A percentile compares a stretch with the other conserved stretches of the same genome.
These are phyloP conservation scores for Geophilus truncorum DNA, from an alignment of 2,888 invertebrate genomes.

Conservation along the genomic window DNA sequence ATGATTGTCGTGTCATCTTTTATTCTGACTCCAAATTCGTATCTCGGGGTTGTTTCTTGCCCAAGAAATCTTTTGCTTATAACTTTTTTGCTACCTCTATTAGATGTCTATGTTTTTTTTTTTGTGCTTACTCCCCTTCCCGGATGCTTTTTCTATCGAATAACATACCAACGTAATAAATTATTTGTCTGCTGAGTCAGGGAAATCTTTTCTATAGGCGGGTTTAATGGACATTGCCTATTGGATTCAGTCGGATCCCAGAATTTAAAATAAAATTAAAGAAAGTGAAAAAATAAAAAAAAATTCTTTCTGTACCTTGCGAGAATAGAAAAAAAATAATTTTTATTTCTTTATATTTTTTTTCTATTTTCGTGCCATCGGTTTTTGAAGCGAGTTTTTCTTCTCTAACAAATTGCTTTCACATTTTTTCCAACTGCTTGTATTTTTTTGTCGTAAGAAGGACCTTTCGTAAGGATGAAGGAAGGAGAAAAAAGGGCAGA, in stretches of 20 bases:
- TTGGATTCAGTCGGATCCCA: neutral
- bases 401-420: neutral
- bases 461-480: neutral
- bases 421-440: neutral
- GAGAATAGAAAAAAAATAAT: too few species aligned
- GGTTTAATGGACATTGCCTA: neutral
- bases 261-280: neutral
- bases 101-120: neutral
- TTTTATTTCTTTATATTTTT: neutral
- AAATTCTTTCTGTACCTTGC: neutral
- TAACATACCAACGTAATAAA: neutral
- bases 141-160: neutral
- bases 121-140: neutral
- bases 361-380: neutral
- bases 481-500: neutral
- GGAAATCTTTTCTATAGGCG: neutral
- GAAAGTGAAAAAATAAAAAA: too few species aligned
- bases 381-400: neutral
- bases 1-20: neutral
- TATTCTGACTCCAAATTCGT: neutral
- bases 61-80: neutral
- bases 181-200: neutral
- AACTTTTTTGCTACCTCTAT: neutral
- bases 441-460: neutral
- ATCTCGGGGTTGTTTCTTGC: neutral